Evolutionary conservation across 2,113 vertebrate genomes (phyloP).

Genomic region (Pipra filicauda): DNA sequence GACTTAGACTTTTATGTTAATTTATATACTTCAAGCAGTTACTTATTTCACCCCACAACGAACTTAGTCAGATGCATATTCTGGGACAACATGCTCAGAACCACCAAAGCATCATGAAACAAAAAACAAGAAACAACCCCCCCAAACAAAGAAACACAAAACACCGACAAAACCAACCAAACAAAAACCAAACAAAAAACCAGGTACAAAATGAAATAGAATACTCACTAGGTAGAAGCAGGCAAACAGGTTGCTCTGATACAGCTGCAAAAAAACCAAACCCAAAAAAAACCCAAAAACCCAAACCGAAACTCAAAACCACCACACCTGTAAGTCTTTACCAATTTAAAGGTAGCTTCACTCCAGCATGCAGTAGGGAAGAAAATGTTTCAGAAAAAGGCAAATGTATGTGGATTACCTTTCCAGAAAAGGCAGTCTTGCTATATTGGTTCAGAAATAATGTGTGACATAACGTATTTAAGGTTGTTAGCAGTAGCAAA

Average conservation of each 20-base stretch:
- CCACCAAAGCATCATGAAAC: not conserved
- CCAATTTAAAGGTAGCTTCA: not conserved
- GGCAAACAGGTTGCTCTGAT: not conserved
- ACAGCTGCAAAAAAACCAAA: not conserved
- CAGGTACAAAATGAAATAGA: not conserved
- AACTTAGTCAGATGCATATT: not conserved
- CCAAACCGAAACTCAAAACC: not conserved
- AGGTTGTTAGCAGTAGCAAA: not conserved
- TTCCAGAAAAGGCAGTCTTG: not conserved
- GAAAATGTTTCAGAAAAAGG: not conserved
- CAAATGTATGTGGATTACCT: not conserved
- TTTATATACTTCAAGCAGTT: not conserved
- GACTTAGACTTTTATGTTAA: not conserved
- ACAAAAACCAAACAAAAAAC: not conserved
- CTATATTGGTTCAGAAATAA: not conserved
- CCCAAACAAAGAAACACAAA: not conserved
- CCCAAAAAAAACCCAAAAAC: no score
- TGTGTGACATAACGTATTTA: not conserved
- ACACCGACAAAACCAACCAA: not conserved
- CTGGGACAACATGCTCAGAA: not conserved
- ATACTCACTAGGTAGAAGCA: not conserved
- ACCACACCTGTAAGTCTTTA: not conserved
- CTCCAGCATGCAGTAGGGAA: accelerated
- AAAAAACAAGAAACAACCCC: not conserved
- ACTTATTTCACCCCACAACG: not conserved